Percentiles rank a stretch among this genome's conserved stretches.
Evolutionary conservation across 2,888 invertebrate species (phyloP).

Genomic region (Nudaria mundana): DNA sequence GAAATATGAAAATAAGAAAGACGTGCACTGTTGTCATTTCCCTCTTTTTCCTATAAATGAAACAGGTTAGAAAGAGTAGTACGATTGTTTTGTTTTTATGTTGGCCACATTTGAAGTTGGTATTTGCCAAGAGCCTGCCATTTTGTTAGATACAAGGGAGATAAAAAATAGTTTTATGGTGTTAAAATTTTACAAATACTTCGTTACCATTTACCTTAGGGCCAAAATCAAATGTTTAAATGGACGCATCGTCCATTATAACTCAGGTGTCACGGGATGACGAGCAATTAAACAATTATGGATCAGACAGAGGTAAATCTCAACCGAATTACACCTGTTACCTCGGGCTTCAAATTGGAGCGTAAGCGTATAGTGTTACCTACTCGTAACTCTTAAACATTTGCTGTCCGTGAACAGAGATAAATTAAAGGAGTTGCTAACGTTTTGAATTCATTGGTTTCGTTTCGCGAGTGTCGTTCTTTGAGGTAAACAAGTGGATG

Average conservation of each 20-base stretch:
- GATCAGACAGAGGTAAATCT: constrained; percentile 94
- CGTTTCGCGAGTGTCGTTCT: constrained; percentile 49
- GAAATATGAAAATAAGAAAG: constrained; percentile 25
- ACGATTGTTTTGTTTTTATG: constrained; percentile 40
- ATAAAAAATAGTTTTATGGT: constrained; percentile 82
- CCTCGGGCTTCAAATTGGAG: constrained; percentile 76
- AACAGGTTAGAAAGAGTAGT: constrained; percentile 38
- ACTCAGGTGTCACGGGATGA: constrained; percentile 99
- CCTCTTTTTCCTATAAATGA: constrained; percentile 27
- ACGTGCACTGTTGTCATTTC: constrained; percentile 28
- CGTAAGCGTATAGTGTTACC: constrained; percentile 79
- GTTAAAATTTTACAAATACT: constrained; percentile 75
- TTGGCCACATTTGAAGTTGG: constrained; percentile 67
- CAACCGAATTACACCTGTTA: constrained; percentile 79
- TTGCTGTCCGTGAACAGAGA: constrained; percentile 53
- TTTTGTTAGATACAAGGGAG: constrained; percentile 81
- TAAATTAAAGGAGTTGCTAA: constrained; percentile 42
- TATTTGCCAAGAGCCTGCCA: constrained; percentile 79
- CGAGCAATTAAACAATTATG: constrained; percentile 95
- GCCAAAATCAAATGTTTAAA: constrained; percentile 83
- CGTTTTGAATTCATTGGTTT: constrained; percentile 35
- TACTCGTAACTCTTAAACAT: constrained; percentile 62
- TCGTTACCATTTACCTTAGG: constrained; percentile 76
- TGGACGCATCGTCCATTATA: constrained; percentile 99
- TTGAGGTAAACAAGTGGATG: constrained; percentile 74